Evolutionary conservation across 2,797 vertebrate genomes (phyloP).

Genomic region (Gymnopithys bicolor): DNA sequence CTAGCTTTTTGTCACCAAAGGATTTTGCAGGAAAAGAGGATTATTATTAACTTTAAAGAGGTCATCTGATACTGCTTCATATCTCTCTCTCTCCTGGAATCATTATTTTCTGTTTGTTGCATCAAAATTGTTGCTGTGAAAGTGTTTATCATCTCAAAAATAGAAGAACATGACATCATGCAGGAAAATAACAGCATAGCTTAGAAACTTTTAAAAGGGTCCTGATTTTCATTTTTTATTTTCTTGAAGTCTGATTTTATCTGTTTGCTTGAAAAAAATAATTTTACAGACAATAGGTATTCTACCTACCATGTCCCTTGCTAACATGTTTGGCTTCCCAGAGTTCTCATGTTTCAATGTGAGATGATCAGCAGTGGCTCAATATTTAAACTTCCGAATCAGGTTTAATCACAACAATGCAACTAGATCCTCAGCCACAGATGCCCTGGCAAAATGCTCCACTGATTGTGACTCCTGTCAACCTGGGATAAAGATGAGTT

Average conservation of each 20-base stretch:
- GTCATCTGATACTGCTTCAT: not conserved
- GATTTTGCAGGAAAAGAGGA: not conserved
- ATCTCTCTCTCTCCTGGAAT: not conserved
- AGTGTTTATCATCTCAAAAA: constrained; percentile 11
- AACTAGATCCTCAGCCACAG: not conserved
- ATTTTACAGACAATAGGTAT: not conserved
- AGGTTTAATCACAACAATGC: not conserved
- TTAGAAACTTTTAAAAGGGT: not conserved
- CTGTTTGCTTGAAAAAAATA: not conserved
- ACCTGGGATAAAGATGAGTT: not conserved
- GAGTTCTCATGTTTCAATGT: not conserved
- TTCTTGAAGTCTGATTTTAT: not conserved
- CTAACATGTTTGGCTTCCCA: not conserved
- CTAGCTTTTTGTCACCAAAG: not conserved
- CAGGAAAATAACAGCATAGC: not conserved
- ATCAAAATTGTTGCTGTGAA: not conserved
- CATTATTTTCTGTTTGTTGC: not conserved
- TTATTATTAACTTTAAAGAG: constrained; percentile 19
- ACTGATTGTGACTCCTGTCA: not conserved
- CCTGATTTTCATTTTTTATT: not conserved
- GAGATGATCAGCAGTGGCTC: not conserved
- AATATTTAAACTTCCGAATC: not conserved
- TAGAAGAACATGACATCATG: not conserved
- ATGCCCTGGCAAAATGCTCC: not conserved
- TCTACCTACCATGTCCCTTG: not conserved